Evolutionary conservation across 2,888 invertebrate species (phyloP).

Genomic region (Oithona nana): DNA sequence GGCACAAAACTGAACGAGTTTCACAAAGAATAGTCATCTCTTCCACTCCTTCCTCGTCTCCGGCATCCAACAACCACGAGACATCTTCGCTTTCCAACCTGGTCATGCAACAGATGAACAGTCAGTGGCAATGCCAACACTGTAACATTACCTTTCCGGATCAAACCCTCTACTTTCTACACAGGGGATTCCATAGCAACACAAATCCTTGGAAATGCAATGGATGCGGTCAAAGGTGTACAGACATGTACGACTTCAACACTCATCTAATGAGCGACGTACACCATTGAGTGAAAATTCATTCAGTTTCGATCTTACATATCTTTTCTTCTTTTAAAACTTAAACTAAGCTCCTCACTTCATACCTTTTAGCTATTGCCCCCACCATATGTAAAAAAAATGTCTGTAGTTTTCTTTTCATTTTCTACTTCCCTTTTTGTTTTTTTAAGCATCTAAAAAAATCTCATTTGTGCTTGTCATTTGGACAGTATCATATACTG

Average conservation of each 20-base stretch:
- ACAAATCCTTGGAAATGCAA: constrained; percentile 95
- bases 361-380: neutral
- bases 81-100: too few relatives aligned
- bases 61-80: too few relatives aligned
- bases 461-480: too few relatives aligned
- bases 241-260: constrained; percentile 90
- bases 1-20: neutral
- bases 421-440: too few relatives aligned
- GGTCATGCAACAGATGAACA: too few relatives aligned
- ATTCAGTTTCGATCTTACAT: neutral
- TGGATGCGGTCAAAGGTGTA: constrained; percentile 85
- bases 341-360: neutral
- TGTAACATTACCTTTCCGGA: constrained; percentile 90
- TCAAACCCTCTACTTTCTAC: constrained; percentile 84
- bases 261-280: constrained; percentile 83
- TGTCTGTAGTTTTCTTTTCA: too few relatives aligned
- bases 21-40: constrained; percentile 10
- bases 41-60: too few relatives aligned
- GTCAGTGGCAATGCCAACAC: constrained; percentile 42
- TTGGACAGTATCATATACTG: too few relatives aligned
- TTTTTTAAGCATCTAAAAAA: too few relatives aligned
- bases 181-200: constrained; percentile 93
- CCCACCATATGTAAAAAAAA: neutral
- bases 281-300: constrained; percentile 55
- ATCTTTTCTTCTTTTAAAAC: neutral